Evolutionary conservation across 2,113 vertebrate species (phyloP).

Genomic region (Scomber japonicus): DNA sequence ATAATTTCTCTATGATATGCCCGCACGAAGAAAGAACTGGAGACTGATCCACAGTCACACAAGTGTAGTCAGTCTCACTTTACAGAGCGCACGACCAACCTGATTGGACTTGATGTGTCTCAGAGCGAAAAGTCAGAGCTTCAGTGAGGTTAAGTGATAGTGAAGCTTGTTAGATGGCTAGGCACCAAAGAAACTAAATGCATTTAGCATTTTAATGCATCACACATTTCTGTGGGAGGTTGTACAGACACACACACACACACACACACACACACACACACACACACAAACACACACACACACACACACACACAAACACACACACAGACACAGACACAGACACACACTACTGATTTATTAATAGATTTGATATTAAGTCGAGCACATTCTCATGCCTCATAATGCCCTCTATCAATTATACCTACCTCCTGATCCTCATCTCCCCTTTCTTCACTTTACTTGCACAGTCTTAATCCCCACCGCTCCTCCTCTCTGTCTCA

Average conservation of each 20-base stretch:
- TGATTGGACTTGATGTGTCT: constrained; percentile 7
- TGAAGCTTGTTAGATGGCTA: neutral
- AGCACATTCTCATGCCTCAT: constrained; percentile 18
- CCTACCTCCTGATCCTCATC: neutral
- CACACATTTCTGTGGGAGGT: constrained; percentile 6
- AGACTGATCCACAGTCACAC: no score
- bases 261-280: no score
- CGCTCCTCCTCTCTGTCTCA: neutral
- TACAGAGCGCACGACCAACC: neutral
- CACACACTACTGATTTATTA: constrained; percentile 46
- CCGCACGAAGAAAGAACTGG: no score
- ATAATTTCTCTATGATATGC: no score
- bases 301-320: no score
- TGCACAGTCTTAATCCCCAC: neutral
- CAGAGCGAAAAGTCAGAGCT: neutral
- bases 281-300: neutral
- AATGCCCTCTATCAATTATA: constrained; percentile 17
- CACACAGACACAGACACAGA: no score
- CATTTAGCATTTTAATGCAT: constrained; percentile 10
- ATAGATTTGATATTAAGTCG: constrained; percentile 35
- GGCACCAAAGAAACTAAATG: constrained; percentile 3
- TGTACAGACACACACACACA: neutral
- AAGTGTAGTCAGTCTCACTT: neutral
- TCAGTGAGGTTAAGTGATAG: neutral
- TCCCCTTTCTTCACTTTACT: neutral